Evolutionary conservation across 2,888 invertebrate species (phyloP).

Genomic region (Drosophila kuntzei): DNA sequence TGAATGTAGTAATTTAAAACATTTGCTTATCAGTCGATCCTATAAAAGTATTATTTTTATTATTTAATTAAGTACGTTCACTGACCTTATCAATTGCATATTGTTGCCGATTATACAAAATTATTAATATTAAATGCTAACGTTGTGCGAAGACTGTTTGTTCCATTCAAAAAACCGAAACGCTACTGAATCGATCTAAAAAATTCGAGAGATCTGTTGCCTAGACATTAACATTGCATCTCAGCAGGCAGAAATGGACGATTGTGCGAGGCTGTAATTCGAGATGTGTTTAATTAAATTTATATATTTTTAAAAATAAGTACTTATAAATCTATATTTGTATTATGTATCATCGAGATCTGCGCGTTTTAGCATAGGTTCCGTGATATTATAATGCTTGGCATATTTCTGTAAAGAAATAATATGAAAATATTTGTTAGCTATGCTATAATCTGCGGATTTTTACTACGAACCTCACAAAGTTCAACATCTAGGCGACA

Average conservation of each 20-base stretch:
- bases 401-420: slow-evolving; percentile 73
- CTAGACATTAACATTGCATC: slow-evolving; percentile 18
- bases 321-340: slow-evolving; percentile 1
- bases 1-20: slow-evolving; percentile 6
- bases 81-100: slow-evolving; percentile 55
- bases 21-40: slow-evolving; percentile 30
- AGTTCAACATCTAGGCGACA: slow-evolving; percentile 72
- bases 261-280: slow-evolving; percentile 1
- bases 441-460: neutral
- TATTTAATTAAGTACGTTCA: slow-evolving; percentile 14
- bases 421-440: neutral
- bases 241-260: slow-evolving; percentile 1
- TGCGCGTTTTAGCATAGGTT: slow-evolving; percentile 67
- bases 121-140: slow-evolving; percentile 12
- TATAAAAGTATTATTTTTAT: slow-evolving; percentile 12
- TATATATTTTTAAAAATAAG: neutral
- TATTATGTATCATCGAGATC: slow-evolving; percentile 15
- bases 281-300: slow-evolving; percentile 3
- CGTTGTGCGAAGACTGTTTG: slow-evolving; percentile 18
- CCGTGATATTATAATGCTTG: slow-evolving; percentile 67
- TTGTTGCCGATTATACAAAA: slow-evolving; percentile 12
- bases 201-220: slow-evolving; percentile 21
- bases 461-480: slow-evolving; percentile 59
- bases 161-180: slow-evolving; percentile 35
- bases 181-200: slow-evolving; percentile 47